A percentile compares a stretch with the other conserved stretches of the same genome.
Conservation (phyloP, 30 jellyfish, hydroid and myxozoan genomes). For the Clytia hemisphaerica region DNA sequence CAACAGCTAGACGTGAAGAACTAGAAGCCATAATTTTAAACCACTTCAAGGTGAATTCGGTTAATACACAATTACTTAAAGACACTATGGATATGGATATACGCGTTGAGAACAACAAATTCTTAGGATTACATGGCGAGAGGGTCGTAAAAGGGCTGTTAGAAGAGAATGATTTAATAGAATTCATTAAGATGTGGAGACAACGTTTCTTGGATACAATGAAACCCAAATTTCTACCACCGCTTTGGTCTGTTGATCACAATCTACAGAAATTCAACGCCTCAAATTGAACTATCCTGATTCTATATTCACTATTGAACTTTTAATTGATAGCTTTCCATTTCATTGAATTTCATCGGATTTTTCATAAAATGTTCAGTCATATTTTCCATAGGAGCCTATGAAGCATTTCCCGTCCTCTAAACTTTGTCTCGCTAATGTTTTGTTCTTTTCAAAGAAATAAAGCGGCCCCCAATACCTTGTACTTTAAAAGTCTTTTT, state of each 20-base stretch:
- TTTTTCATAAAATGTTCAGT: too few species aligned
- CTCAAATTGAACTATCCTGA: too few species aligned
- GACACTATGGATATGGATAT: slow-evolving; percentile 40
- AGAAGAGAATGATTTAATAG: slow-evolving; percentile 26
- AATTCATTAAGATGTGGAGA: slow-evolving; percentile 85
- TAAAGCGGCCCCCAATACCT: too few species aligned
- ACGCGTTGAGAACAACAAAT: slow-evolving; percentile 30
- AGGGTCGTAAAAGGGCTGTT: slow-evolving; percentile 51
- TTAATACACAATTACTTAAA: slow-evolving; percentile 26
- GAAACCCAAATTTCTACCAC: slow-evolving; percentile 79
- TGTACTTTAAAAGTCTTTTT: too few species aligned
- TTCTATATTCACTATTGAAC: too few species aligned
- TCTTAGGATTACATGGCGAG: slow-evolving; percentile 72
- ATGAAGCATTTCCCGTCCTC: too few species aligned
- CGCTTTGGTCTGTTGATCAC: slow-evolving; percentile 83
- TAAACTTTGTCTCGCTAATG: too few species aligned
- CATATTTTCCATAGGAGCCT: too few species aligned
- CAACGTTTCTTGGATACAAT: slow-evolving; percentile 60
- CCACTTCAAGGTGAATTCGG: slow-evolving; percentile 8
- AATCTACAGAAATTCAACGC: slow-evolving; percentile 39
- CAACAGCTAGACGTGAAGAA: slow-evolving; percentile 38
- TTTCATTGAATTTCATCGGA: too few species aligned
- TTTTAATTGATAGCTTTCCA: too few species aligned
- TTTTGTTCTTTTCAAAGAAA: too few species aligned
- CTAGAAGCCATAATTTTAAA: slow-evolving; percentile 28